These are phyloP conservation scores for Pseudomyrmex flavicornis DNA, from an alignment of 1,140 invertebrate species.

Conservation along the genomic window DNA sequence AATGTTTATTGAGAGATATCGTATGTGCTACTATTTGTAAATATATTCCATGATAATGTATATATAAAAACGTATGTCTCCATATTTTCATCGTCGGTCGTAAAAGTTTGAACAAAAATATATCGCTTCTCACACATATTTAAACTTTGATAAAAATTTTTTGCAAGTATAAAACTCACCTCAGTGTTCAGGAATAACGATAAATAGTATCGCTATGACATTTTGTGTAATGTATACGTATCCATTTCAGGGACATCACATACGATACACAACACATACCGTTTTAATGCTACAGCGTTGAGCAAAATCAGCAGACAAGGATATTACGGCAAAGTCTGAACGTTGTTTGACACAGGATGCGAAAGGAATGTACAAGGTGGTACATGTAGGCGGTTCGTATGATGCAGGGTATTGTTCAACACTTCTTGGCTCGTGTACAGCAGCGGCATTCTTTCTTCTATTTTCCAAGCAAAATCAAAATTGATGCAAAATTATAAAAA, in stretches of 20 bases:
- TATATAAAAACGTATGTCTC: neutral
- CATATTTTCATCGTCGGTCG: neutral
- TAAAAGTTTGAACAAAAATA: neutral
- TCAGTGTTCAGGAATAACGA: conserved; percentile 80
- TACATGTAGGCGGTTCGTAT: conserved; percentile 80
- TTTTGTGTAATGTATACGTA: conserved; percentile 72
- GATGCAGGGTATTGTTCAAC: conserved; percentile 84
- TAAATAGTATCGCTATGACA: conserved; percentile 78
- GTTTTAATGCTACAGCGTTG: conserved; percentile 62
- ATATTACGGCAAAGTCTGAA: conserved; percentile 77
- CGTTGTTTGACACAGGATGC: conserved; percentile 79
- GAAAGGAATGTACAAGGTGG: conserved; percentile 79
- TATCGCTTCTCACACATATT: neutral
- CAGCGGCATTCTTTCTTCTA: conserved; percentile 85
- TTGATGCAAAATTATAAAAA: conserved; percentile 79
- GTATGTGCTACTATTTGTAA: too few species aligned
- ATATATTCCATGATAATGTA: too few species aligned
- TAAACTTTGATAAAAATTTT: conserved; percentile 30
- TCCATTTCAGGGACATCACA: conserved; percentile 70
- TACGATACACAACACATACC: conserved; percentile 28
- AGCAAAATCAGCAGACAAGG: conserved; percentile 62
- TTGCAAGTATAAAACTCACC: conserved; percentile 78
- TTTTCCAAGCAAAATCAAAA: conserved; percentile 78
- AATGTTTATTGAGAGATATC: too few species aligned
- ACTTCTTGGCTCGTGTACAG: conserved; percentile 84